phyloP scores from a whole-genome alignment of 2,888 invertebrate genomes.

The Machimus atricapillus region DNA sequence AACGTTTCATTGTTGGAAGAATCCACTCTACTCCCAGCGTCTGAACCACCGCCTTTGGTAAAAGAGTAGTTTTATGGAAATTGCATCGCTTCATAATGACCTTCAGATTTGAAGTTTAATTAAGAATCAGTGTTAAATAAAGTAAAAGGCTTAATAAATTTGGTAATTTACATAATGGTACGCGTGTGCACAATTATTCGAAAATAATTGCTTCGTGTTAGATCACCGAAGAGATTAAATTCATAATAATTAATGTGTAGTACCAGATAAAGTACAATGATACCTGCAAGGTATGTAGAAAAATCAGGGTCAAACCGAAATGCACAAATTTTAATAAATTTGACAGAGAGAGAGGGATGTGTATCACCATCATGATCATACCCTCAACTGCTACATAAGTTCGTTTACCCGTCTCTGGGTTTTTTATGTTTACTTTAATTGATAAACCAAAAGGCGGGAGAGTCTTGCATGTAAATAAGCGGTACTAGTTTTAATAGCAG shows the following conservation, averaged over 20 bases:
- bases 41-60: neutral
- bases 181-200: neutral
- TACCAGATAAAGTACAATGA: neutral
- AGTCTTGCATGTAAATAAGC: neutral
- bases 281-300: neutral
- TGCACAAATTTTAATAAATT: neutral
- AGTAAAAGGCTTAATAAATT: neutral
- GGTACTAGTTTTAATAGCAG: neutral
- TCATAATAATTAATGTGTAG: neutral
- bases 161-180: neutral
- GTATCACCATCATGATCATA: too few species aligned
- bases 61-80: neutral
- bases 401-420: neutral
- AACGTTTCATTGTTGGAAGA: too few species aligned
- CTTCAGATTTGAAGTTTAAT: neutral
- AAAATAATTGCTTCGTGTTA: neutral
- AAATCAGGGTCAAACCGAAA: neutral
- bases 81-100: neutral
- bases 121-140: neutral
- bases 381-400: neutral
- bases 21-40: too few species aligned
- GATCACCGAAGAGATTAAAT: neutral
- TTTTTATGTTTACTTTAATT: neutral
- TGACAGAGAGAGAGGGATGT: too few species aligned
- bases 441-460: neutral